phyloP scores from a whole-genome alignment of 2,888 invertebrate species.

The Drymonia ruficornis region DNA sequence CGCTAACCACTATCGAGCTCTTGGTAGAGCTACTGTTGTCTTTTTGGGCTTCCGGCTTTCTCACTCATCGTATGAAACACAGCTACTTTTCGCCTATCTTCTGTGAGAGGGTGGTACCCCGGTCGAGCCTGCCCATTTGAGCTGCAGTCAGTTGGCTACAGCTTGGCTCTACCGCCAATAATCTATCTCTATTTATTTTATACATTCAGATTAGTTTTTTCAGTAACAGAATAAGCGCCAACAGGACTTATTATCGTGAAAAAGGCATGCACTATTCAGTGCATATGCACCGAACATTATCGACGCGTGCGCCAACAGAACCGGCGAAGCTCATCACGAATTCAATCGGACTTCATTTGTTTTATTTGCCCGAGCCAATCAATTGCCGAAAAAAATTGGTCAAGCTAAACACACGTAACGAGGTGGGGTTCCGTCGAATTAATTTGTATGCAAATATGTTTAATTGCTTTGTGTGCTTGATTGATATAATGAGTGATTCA shows the following conservation, averaged over 20 bases:
- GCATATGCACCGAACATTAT: constrained; percentile 29
- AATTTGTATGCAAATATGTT: background rate
- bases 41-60: too few relatives aligned
- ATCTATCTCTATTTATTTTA: too few relatives aligned
- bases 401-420: constrained; percentile 20
- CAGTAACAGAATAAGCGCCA: too few relatives aligned
- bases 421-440: constrained; percentile 40
- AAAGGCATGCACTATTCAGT: constrained; percentile 8
- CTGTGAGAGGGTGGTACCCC: too few relatives aligned
- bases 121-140: too few relatives aligned
- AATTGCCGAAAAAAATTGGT: constrained; percentile 73
- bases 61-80: too few relatives aligned
- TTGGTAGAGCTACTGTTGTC: too few relatives aligned
- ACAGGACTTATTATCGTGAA: background rate
- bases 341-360: constrained; percentile 75
- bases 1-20: too few relatives aligned
- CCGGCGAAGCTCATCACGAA: constrained; percentile 75
- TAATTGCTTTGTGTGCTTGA: background rate
- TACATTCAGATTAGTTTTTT: constrained; percentile 8
- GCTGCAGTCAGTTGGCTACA: too few relatives aligned
- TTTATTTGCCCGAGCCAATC: constrained; percentile 76
- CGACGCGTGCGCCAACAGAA: constrained; percentile 42
- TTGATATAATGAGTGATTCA: too few relatives aligned
- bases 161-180: too few relatives aligned
- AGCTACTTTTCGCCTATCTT: too few relatives aligned